Percentiles rank a stretch among this genome's conserved stretches.
These are phyloP conservation scores for Bucco capensis DNA, from an alignment of 2,113 vertebrate species.

Conservation along the genomic window DNA sequence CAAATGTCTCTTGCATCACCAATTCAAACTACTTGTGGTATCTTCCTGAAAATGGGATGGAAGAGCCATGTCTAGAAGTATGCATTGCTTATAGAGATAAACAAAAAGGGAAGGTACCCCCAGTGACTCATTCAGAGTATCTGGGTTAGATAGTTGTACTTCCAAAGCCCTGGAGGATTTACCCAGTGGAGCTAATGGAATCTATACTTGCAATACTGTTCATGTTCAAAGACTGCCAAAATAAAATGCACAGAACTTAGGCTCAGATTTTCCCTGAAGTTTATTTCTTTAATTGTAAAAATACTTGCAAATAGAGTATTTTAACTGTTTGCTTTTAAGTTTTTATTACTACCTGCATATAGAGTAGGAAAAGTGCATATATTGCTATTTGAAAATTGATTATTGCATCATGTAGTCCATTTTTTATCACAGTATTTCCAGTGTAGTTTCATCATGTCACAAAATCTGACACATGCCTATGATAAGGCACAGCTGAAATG, in stretches of 20 bases:
- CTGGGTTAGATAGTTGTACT: neutral
- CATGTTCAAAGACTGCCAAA: neutral
- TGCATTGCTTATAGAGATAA: neutral
- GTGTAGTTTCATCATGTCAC: neutral
- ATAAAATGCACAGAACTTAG: neutral
- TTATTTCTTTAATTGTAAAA: neutral
- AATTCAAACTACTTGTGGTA: slow-evolving; percentile 37
- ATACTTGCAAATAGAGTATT: neutral
- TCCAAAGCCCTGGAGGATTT: neutral
- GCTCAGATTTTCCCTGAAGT: neutral
- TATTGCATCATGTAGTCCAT: neutral
- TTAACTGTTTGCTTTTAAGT: neutral
- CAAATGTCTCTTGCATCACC: slow-evolving; percentile 18
- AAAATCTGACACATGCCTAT: neutral
- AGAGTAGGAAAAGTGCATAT: neutral
- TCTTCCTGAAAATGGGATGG: neutral
- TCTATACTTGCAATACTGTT: neutral
- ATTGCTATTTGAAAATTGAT: neutral
- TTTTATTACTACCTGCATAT: neutral
- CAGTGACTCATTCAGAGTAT: neutral
- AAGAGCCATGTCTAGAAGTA: neutral
- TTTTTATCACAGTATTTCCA: neutral
- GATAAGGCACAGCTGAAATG: neutral
- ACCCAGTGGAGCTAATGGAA: neutral
- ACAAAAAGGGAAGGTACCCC: neutral